A percentile compares a stretch with the other conserved stretches of the same genome.
phyloP scores from a whole-genome alignment of 2,888 invertebrate species.

The Campaea margaritaria region DNA sequence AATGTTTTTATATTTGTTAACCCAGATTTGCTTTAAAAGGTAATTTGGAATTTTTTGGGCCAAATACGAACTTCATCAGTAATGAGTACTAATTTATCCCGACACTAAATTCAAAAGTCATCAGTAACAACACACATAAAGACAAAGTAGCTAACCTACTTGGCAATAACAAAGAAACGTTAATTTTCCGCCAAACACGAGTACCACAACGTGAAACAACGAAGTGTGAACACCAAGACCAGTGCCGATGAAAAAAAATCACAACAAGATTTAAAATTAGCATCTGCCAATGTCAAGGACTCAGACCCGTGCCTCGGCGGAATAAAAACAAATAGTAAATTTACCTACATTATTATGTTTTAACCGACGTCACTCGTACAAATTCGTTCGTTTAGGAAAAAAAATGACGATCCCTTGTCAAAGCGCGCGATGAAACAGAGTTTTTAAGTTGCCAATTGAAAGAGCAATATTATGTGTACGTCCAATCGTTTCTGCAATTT shows the following conservation, averaged over 20 bases:
- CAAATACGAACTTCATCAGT: background rate
- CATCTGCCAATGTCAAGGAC: slow-evolving; percentile 42
- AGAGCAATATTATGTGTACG: no score
- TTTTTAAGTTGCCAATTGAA: no score
- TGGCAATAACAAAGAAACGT: slow-evolving; percentile 14
- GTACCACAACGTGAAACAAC: slow-evolving; percentile 32
- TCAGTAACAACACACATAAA: slow-evolving; percentile 6
- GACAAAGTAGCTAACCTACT: slow-evolving; percentile 11
- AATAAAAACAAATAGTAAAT: slow-evolving; percentile 17
- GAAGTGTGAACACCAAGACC: slow-evolving; percentile 29
- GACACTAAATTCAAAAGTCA: background rate
- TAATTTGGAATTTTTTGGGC: no score
- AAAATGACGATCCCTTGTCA: no score
- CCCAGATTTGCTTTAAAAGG: no score
- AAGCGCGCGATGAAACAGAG: no score
- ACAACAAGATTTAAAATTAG: slow-evolving; percentile 39
- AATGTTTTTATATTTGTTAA: no score
- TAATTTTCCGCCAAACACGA: slow-evolving; percentile 25
- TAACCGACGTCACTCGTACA: background rate
- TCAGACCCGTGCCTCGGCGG: slow-evolving; percentile 16
- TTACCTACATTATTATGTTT: slow-evolving; percentile 12
- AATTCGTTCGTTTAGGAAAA: no score
- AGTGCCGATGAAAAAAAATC: slow-evolving; percentile 33
- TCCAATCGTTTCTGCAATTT: no score
- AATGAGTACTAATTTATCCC: background rate